Evolutionary conservation across 1,140 invertebrate genomes (phyloP).

Genomic region (Polyergus mexicanus): DNA sequence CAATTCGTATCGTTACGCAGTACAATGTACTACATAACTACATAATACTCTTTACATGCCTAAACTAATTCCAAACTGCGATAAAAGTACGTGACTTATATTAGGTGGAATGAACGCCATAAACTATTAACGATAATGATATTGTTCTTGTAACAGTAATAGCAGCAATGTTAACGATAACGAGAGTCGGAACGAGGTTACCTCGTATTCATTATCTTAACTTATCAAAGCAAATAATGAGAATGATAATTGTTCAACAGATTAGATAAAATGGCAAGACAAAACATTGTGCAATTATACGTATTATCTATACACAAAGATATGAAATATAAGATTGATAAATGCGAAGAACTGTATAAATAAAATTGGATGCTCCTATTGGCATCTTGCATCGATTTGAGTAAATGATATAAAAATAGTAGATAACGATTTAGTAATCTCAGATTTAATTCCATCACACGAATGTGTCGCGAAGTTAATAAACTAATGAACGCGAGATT

Average conservation of each 20-base stretch:
- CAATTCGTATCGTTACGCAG: neutral
- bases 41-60: constrained; percentile 4
- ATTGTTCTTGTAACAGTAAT: constrained; percentile 22
- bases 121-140: constrained; percentile 46
- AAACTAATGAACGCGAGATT: constrained; percentile 26
- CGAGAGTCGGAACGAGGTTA: neutral
- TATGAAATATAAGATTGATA: neutral
- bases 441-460: neutral
- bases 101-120: neutral
- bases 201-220: constrained; percentile 31
- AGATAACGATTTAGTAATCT: constrained; percentile 14
- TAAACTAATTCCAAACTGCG: constrained; percentile 49
- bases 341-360: neutral
- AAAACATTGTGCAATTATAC: constrained; percentile 3
- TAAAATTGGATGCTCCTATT: neutral
- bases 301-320: neutral
- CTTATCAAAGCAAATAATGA: constrained; percentile 52
- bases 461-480: constrained; percentile 20
- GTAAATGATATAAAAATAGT: neutral
- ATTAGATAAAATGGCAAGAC: neutral
- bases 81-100: constrained; percentile 47
- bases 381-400: neutral
- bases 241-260: constrained; percentile 30
- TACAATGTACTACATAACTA: constrained; percentile 17
- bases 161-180: constrained; percentile 32